Base-by-base conservation (phyloP, 2,797 vertebrate genomes). In the Falco columbarius region DNA sequence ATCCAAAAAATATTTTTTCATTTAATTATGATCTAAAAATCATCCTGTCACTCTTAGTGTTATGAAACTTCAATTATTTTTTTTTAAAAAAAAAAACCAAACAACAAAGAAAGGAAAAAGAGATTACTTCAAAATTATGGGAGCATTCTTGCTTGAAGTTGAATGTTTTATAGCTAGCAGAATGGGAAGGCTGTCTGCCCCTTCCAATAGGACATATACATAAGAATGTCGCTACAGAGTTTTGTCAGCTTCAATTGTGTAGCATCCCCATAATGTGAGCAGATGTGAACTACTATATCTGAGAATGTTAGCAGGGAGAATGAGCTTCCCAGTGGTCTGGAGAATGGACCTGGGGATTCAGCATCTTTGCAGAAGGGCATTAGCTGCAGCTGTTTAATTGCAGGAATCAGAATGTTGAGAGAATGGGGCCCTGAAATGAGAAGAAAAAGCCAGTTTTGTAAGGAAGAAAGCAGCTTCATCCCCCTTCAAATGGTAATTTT, bases 161-260 rank as follows among this genome's bases (percentile, higher is more conserved):
- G 10, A 54, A 32, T 49, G 18, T 88, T 92, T 89, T 52, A 17
- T 55, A 58, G 16, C 23, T 74, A 26, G n/a, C 15, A 62, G 52
- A 70, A 42, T 3, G 9, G 44, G 21, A 34, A 81, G 59, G 13
- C 47, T 66, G 4, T 55, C 29, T 73, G 23, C 13, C 10, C 2
- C 20, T 89, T 81, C n/a, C 32, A 29, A 0, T 23, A 22, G 26
- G 26, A 21, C 5, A 3, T 47, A 9, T 1, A 7, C 12, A 56
- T 61, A 13, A 49, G n/a, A 67, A 55, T 12, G 21, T 67, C 66
- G 9, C 23, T 65, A 27, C 18, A 29, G 30, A 32, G 23, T 79
- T 90, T 7, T 89, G 17, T 84, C 73, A 44, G 22, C 55, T 92
- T 11, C 17, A 30, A 1, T 34, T 77, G 26, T 17, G 9, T 42